phyloP scores from a whole-genome alignment of 2,888 invertebrate species.

The Cosmia trapezina region DNA sequence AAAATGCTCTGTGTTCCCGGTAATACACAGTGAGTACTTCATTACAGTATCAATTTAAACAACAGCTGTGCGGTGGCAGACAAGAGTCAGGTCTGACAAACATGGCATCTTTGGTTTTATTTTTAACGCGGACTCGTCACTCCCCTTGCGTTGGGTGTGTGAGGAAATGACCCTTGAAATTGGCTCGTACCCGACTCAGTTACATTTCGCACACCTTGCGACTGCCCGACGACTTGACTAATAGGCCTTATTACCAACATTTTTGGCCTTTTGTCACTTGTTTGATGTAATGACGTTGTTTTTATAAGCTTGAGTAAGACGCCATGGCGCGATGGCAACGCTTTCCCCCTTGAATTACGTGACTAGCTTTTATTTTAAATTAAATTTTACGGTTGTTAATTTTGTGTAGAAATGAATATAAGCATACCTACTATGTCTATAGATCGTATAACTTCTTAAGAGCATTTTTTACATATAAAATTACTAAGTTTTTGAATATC shows the following conservation, averaged over 20 bases:
- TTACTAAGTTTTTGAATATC: neutral
- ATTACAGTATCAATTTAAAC: slow-evolving; percentile 68
- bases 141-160: slow-evolving; percentile 77
- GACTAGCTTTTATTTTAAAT: slow-evolving; percentile 18
- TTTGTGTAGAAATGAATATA: slow-evolving; percentile 5
- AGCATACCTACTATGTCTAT: neutral
- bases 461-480: neutral
- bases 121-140: slow-evolving; percentile 72
- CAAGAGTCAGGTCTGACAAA: slow-evolving; percentile 60
- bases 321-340: slow-evolving; percentile 39
- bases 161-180: slow-evolving; percentile 89
- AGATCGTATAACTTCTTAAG: too few species aligned
- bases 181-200: slow-evolving; percentile 80
- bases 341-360: slow-evolving; percentile 45
- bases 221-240: slow-evolving; percentile 80
- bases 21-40: slow-evolving; percentile 54
- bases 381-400: slow-evolving; percentile 35
- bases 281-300: slow-evolving; percentile 72
- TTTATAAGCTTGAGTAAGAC: slow-evolving; percentile 63
- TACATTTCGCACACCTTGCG: slow-evolving; percentile 85
- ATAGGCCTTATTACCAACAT: slow-evolving; percentile 82
- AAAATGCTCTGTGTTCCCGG: slow-evolving; percentile 28
- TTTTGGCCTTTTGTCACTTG: slow-evolving; percentile 82
- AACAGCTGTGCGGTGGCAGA: slow-evolving; percentile 76
- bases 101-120: slow-evolving; percentile 76